These are phyloP conservation scores for Protobothrops mucrosquamatus DNA, from an alignment of 2,113 vertebrate species.

Conservation along the genomic window DNA sequence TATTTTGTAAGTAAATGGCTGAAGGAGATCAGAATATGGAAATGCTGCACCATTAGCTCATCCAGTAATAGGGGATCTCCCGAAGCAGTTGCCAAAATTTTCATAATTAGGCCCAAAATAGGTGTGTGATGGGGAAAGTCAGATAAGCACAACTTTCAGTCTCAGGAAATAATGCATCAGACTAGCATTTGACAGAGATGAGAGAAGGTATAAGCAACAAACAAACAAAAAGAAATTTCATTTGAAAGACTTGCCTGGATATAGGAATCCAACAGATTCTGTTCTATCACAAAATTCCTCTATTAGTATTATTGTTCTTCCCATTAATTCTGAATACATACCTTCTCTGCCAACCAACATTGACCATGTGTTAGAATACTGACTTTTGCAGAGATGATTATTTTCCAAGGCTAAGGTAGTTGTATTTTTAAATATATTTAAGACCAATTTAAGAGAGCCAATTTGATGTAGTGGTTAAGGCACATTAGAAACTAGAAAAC, in stretches of 20 bases:
- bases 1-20: background rate
- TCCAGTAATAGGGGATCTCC: background rate
- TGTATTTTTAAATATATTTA: slow-evolving; percentile 21
- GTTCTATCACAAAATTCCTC: too few species aligned
- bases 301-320: too few species aligned
- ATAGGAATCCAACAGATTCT: too few species aligned
- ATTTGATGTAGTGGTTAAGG: too few species aligned
- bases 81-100: background rate
- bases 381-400: slow-evolving; percentile 31
- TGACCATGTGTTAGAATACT: slow-evolving; percentile 19
- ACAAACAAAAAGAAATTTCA: background rate
- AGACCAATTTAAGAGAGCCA: slow-evolving; percentile 6
- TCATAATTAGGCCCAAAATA: background rate
- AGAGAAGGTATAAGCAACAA: background rate
- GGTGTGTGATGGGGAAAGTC: background rate
- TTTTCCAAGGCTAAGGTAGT: slow-evolving; percentile 44
- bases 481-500: too few species aligned
- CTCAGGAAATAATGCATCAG: background rate
- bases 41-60: background rate
- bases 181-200: background rate
- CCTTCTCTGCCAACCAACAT: slow-evolving; percentile 19
- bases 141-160: background rate
- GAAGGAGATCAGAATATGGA: background rate
- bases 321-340: background rate
- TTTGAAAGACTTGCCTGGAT: too few species aligned